phyloP scores from a whole-genome alignment of 2,797 vertebrate species.

The Alcedo quadribrachys region DNA sequence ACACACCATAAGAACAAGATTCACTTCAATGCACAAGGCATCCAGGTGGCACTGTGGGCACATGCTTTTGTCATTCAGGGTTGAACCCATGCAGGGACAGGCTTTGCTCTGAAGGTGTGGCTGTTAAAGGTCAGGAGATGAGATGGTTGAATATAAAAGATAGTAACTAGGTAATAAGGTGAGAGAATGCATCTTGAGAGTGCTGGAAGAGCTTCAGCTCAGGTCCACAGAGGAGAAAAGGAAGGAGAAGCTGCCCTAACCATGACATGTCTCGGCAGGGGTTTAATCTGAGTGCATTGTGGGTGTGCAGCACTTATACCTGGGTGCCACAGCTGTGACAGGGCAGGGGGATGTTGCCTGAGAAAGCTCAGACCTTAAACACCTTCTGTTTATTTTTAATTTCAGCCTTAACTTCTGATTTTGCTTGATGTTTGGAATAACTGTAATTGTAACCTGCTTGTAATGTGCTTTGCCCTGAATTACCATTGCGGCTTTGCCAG shows the following conservation, averaged over 20 bases:
- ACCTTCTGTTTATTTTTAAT: conserved; percentile 5
- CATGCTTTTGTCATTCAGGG: background rate
- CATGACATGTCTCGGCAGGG: background rate
- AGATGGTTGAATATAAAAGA: background rate
- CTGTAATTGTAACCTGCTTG: conserved; percentile 52
- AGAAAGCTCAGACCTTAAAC: conserved; percentile 10
- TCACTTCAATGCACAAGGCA: background rate
- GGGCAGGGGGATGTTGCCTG: background rate
- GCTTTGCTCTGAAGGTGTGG: background rate
- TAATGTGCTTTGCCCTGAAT: conserved; percentile 54
- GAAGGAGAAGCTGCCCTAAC: background rate
- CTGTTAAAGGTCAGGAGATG: background rate
- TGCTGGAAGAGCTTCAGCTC: background rate
- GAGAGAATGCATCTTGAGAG: background rate
- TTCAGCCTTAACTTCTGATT: conserved; percentile 56
- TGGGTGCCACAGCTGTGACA: background rate
- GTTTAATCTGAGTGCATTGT: background rate
- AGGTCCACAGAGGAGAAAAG: background rate
- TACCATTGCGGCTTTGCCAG: conserved; percentile 12
- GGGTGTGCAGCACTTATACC: background rate
- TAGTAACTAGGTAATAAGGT: background rate
- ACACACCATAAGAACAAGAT: background rate
- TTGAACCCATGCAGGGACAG: background rate
- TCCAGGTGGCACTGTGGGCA: background rate
- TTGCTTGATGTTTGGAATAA: conserved; percentile 54